These are phyloP conservation scores for Orycteropus afer DNA, from an alignment of 2,113 vertebrate species.

Conservation along the genomic window DNA sequence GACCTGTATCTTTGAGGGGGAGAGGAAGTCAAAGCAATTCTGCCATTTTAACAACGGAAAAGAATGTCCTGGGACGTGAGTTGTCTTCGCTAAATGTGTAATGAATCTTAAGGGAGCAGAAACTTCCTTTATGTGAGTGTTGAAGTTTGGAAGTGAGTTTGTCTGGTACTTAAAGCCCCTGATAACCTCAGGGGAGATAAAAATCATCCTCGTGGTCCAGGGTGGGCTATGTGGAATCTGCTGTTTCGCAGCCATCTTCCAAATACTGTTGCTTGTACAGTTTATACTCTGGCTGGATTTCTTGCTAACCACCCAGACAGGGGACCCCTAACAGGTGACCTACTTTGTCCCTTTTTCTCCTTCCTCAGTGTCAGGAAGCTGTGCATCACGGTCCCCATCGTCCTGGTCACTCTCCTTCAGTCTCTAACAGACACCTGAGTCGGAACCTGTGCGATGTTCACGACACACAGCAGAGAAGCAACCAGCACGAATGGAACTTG, in stretches of 20 bases:
- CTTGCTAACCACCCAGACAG: neutral
- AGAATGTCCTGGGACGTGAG: fast-evolving
- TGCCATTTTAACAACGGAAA: neutral
- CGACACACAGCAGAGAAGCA: neutral
- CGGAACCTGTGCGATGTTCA: fast-evolving
- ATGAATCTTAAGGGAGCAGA: fast-evolving
- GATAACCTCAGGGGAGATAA: neutral
- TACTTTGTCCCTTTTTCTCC: neutral
- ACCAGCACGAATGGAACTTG: neutral
- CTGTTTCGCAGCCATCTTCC: neutral
- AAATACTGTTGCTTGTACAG: fast-evolving
- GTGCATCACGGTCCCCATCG: fast-evolving
- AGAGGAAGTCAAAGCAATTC: neutral
- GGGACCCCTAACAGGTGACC: neutral
- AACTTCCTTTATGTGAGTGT: fast-evolving
- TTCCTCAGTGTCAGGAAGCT: neutral
- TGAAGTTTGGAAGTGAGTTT: neutral
- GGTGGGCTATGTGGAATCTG: fast-evolving
- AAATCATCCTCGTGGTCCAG: fast-evolving
- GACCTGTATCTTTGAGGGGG: neutral
- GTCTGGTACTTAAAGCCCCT: neutral
- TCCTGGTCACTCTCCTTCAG: fast-evolving
- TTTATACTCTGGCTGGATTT: fast-evolving
- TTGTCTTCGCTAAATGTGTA: fast-evolving
- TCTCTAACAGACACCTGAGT: too few relatives aligned